Evolutionary conservation across 2,888 invertebrate species (phyloP).

Genomic region (Athrips mouffetella): DNA sequence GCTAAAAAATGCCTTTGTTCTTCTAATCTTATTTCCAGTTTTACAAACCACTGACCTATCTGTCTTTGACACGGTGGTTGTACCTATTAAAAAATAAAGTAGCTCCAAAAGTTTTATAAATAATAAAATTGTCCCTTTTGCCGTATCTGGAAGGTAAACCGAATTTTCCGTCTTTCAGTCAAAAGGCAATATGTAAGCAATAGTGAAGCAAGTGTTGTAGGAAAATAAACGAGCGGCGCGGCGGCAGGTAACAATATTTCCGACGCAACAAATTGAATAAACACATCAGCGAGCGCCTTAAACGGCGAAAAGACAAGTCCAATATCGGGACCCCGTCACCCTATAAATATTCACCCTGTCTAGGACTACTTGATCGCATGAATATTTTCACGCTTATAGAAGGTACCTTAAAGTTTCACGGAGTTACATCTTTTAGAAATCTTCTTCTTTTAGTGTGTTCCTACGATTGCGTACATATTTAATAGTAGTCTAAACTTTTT

Average conservation of each 20-base stretch:
- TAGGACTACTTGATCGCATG: constrained; percentile 45
- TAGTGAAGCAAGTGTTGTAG: constrained; percentile 31
- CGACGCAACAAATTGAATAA: constrained; percentile 71
- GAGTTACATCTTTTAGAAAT: no score
- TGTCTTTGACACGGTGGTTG: no score
- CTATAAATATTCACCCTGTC: constrained; percentile 67
- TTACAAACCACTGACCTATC: no score
- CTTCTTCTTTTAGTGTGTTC: no score
- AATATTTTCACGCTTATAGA: not conserved
- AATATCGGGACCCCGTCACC: constrained; percentile 57
- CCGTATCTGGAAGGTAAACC: not conserved
- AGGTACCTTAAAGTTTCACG: not conserved
- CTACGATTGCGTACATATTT: no score
- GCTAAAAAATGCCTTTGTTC: no score
- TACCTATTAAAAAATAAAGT: no score
- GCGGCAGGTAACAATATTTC: constrained; percentile 67
- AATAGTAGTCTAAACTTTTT: no score
- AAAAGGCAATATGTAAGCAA: constrained; percentile 24
- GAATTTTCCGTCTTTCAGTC: constrained; percentile 8
- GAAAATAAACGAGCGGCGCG: constrained; percentile 48
- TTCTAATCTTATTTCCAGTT: no score
- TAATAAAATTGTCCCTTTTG: not conserved
- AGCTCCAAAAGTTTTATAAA: not conserved
- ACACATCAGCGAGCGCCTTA: constrained; percentile 70
- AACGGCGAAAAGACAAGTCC: constrained; percentile 72